phyloP scores from a whole-genome alignment of 2,113 vertebrate species.

The Takifugu flavidus region DNA sequence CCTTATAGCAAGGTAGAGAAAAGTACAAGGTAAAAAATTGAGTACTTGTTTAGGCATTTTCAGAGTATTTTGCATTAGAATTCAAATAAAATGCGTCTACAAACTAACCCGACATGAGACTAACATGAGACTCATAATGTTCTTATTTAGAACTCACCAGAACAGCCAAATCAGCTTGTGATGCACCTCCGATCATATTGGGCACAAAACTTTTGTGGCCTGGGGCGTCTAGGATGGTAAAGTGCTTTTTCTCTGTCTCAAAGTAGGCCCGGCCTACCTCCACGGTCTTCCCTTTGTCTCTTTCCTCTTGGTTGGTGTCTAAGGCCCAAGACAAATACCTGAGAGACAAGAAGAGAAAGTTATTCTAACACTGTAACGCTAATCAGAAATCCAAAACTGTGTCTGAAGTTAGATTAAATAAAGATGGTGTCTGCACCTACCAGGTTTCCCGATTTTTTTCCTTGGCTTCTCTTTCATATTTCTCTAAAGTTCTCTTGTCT shows the following conservation, averaged over 20 bases:
- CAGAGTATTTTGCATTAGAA: too few relatives aligned
- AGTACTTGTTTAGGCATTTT: too few relatives aligned
- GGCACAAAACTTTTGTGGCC: constrained; percentile 99
- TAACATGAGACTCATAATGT: neutral
- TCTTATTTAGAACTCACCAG: constrained; percentile 79
- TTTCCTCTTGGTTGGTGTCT: constrained; percentile 98
- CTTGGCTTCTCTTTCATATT: constrained; percentile 98
- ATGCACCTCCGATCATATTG: constrained; percentile 98
- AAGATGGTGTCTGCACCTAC: constrained; percentile 63
- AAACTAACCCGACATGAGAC: neutral
- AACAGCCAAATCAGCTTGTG: constrained; percentile 95
- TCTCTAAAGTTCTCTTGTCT: constrained; percentile 97
- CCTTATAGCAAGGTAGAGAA: too few relatives aligned
- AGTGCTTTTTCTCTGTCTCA: constrained; percentile 98
- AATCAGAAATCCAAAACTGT: too few relatives aligned
- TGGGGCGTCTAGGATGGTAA: constrained; percentile 97
- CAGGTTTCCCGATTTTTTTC: constrained; percentile 99
- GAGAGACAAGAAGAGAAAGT: neutral
- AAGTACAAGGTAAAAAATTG: too few relatives aligned
- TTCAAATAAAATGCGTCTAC: neutral
- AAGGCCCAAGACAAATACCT: constrained; percentile 99
- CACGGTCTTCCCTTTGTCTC: constrained; percentile 98
- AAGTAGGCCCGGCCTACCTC: constrained; percentile 98
- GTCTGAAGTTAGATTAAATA: too few relatives aligned
- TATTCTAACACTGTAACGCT: neutral